Evolutionary conservation across 2,888 invertebrate species (phyloP), one percentile per base, ranked within the genome.

Genomic region (Drosophila yooni): DNA sequence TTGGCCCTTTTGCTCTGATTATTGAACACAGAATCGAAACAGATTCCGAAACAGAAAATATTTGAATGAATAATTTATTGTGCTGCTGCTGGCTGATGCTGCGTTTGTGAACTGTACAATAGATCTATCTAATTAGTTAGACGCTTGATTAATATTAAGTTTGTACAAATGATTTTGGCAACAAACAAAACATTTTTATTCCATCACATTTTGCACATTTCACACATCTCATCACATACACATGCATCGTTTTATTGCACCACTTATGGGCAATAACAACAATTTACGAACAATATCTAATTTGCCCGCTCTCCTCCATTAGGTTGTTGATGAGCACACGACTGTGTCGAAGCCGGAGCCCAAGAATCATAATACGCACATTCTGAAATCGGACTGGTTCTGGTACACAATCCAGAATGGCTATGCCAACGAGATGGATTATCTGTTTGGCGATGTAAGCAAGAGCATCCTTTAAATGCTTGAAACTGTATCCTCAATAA

Each of bases 381-480:
- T 98, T 76, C 96, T 98, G 63, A 97, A 97, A 93, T 97, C 97
- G 8, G 98, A 99, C 94, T 99, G 99, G 99, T 99, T 99, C 94
- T 99, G 99, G 99, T 97, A 97, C 46, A 98, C 98, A 56, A 97
- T 99, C 74, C 99, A 99, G 94, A 98, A 99, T 94, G 98, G 98
- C 90, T 97, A 97, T 80, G 97, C 98, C 74, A 97, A 97, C 91
- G 99, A 99, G 93, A 96, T 96, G 91, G 96, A 98, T 83, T 98
- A 98, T 94, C 94, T 96, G 25, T 97, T 97, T 91, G 96, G 97
- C 93, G 96, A 97, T 93, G 97, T 97, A 94, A 96, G 95, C 94
- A 13, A 27, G 5, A 36, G 18, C 21, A 33, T 4, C 6, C 15
- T 6, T 21, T 43, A 25, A 31, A 27, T 50, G n/a, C 13, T 27